Conservation (phyloP, 2,797 vertebrate species). For the Apogon talboti region DNA sequence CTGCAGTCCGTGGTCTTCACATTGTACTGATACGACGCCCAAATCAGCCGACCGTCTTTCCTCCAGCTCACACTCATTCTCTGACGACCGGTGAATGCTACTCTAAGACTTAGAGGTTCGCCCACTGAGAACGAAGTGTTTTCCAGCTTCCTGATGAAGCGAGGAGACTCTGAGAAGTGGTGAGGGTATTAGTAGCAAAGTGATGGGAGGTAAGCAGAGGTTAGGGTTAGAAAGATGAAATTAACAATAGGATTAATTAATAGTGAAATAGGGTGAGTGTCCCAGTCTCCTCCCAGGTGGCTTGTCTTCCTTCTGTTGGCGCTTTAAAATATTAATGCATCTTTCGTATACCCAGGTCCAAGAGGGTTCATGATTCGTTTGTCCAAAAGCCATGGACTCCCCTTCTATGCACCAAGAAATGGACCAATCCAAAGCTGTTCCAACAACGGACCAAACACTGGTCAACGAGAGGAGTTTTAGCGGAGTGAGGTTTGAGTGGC, state of each 20-base stretch:
- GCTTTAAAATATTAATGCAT: no score
- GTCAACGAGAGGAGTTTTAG: no score
- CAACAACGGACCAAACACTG: no score
- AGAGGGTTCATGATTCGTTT: no score
- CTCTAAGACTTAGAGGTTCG: slow-evolving; percentile 85
- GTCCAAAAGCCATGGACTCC: no score
- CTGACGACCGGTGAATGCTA: slow-evolving; percentile 86
- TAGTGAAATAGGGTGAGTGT: background rate
- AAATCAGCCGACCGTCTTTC: slow-evolving; percentile 85
- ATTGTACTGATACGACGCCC: slow-evolving; percentile 87
- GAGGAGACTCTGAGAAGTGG: slow-evolving; percentile 73
- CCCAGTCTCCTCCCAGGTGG: no score
- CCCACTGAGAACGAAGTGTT: slow-evolving; percentile 87
- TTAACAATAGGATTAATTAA: background rate
- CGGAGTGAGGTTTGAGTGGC: no score
- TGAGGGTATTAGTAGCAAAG: slow-evolving; percentile 47
- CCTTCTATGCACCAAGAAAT: no score
- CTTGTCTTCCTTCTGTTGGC: no score
- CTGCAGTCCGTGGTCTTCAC: slow-evolving; percentile 89
- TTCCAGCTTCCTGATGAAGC: slow-evolving; percentile 90
- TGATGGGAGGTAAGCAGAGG: slow-evolving; percentile 21
- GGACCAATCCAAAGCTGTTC: no score
- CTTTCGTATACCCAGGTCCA: no score
- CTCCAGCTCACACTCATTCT: slow-evolving; percentile 89
- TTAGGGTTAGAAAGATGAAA: slow-evolving; percentile 2